Evolutionary conservation across 1,140 invertebrate genomes (phyloP).

Genomic region (Drosophila murphyi): DNA sequence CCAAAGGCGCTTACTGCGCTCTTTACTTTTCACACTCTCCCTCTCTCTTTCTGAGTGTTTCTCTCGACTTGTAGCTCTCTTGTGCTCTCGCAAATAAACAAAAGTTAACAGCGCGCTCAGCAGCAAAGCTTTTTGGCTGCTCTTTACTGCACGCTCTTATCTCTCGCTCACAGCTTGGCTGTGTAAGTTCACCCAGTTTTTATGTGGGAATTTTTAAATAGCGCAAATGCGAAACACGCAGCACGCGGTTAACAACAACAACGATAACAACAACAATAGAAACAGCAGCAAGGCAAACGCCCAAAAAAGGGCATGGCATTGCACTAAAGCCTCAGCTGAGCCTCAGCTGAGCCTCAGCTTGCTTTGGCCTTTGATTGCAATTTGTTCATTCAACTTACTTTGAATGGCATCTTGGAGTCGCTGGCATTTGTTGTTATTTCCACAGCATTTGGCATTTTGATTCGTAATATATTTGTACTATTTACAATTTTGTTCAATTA

Average conservation of each 20-base stretch:
- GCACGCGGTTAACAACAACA: conserved; percentile 45
- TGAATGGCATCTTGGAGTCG: conserved; percentile 71
- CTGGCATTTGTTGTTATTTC: conserved; percentile 51
- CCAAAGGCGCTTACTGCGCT: conserved; percentile 14
- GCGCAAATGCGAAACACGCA: conserved; percentile 46
- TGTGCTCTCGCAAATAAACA: conserved; percentile 37
- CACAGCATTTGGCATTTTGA: conserved; percentile 60
- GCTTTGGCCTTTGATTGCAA: conserved; percentile 6
- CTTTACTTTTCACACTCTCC: conserved; percentile 9
- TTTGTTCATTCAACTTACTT: conserved; percentile 58
- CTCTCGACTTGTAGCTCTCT: background rate
- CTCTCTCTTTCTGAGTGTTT: background rate
- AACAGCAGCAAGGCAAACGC: conserved; percentile 39
- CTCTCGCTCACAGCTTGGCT: conserved; percentile 28
- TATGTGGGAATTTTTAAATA: conserved; percentile 44
- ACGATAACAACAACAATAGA: conserved; percentile 28
- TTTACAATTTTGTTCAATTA: conserved; percentile 12
- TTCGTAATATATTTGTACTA: background rate
- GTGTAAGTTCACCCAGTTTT: conserved; percentile 54
- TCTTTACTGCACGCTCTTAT: conserved; percentile 18
- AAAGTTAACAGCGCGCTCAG: conserved; percentile 35
- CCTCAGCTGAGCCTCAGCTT: background rate
- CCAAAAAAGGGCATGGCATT: conserved; percentile 70
- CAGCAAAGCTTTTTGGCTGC: conserved; percentile 24
- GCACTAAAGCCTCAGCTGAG: conserved; percentile 4